These are phyloP conservation scores for Mesochorus sp. DNA, from an alignment of 2,888 invertebrate genomes.

Conservation along the genomic window DNA sequence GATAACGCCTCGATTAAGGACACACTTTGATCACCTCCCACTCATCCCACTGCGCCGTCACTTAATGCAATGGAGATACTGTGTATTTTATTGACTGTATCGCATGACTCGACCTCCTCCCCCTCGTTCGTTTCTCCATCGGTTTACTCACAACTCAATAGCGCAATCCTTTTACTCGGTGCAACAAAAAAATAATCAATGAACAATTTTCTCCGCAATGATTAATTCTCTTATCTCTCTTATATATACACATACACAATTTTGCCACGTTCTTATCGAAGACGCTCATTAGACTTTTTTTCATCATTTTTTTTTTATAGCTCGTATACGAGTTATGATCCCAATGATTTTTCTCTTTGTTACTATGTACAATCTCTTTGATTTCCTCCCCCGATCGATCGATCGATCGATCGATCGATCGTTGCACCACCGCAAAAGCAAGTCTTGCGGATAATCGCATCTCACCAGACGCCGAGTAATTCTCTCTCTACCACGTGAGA, in stretches of 20 bases:
- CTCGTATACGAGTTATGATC: slow-evolving; percentile 1
- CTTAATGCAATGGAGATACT: slow-evolving; percentile 6
- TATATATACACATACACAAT: too few species aligned
- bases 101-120: background rate
- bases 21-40: slow-evolving; percentile 36
- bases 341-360: background rate
- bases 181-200: background rate
- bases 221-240: too few species aligned
- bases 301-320: background rate
- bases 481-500: slow-evolving; percentile 56
- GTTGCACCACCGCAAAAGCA: slow-evolving; percentile 47
- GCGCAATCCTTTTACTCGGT: background rate
- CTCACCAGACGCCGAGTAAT: slow-evolving; percentile 56
- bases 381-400: background rate
- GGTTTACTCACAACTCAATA: background rate
- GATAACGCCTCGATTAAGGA: slow-evolving; percentile 58
- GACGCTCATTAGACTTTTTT: too few species aligned
- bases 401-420: slow-evolving; percentile 42
- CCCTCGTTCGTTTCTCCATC: slow-evolving; percentile 3
- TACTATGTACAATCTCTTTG: background rate
- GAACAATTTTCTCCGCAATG: background rate
- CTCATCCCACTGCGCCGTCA: background rate
- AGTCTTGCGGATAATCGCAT: slow-evolving; percentile 57
- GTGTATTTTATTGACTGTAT: slow-evolving; percentile 19
- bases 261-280: background rate